These are phyloP conservation scores for Andrena minutula DNA, from an alignment of 2,888 invertebrate species.

Conservation along the genomic window DNA sequence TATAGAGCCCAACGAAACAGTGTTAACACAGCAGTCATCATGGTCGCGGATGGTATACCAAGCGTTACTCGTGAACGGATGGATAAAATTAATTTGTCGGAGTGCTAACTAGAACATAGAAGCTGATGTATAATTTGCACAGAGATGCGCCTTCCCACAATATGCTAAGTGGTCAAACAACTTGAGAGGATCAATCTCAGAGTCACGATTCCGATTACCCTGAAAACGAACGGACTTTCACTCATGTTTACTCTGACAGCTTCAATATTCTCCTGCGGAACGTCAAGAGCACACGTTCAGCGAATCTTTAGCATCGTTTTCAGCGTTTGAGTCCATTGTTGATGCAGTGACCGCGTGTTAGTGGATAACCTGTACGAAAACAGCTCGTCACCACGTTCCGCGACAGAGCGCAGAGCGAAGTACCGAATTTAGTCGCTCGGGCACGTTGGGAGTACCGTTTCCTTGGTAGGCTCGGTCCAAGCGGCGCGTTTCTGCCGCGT, in stretches of 20 bases:
- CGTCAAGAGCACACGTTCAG: not conserved
- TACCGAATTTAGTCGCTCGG: slow-evolving; percentile 48
- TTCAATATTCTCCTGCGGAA: not conserved
- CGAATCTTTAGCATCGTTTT: too few species aligned
- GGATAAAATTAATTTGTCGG: not conserved
- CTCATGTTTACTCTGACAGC: not conserved
- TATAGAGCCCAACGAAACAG: not conserved
- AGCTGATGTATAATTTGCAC: not conserved
- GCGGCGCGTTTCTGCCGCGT: slow-evolving; percentile 30
- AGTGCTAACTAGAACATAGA: not conserved
- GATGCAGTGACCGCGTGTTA: not conserved
- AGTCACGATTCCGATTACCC: not conserved
- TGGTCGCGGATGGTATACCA: not conserved
- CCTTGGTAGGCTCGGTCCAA: slow-evolving; percentile 19
- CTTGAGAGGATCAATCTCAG: not conserved
- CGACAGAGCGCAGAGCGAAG: slow-evolving; percentile 19
- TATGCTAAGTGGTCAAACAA: not conserved
- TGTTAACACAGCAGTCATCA: not conserved
- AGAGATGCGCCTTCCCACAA: not conserved
- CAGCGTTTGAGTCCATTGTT: not conserved
- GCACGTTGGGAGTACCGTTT: slow-evolving; percentile 49
- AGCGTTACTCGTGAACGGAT: not conserved
- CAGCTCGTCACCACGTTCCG: not conserved
- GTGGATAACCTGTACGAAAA: not conserved
- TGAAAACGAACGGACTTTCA: not conserved